phyloP scores from a whole-genome alignment of 2,888 invertebrate species.

The Perdita meconis region DNA sequence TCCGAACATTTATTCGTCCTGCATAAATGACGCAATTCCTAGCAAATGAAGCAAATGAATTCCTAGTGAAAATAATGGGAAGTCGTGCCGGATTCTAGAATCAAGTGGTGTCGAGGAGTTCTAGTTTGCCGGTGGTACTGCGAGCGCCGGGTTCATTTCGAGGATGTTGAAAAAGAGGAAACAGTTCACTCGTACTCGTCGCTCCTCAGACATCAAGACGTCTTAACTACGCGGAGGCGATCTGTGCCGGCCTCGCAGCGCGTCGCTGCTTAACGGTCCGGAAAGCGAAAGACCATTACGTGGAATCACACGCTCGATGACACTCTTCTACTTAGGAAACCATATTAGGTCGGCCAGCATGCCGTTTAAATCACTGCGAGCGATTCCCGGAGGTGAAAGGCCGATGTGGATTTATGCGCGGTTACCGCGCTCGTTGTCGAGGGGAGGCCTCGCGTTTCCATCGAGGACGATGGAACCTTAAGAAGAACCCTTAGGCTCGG shows the following conservation, averaged over 20 bases:
- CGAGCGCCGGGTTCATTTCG: neutral
- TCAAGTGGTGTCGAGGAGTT: conserved; percentile 3
- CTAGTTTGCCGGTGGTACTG: conserved; percentile 1
- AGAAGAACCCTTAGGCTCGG: neutral
- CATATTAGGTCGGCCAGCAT: conserved; percentile 67
- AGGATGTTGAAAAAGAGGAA: conserved; percentile 29
- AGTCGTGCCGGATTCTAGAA: conserved; percentile 4
- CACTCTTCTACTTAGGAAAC: conserved; percentile 75
- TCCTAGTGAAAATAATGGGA: neutral
- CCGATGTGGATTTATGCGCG: conserved; percentile 69
- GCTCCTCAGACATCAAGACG: conserved; percentile 38
- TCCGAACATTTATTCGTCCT: no score
- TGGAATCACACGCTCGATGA: conserved; percentile 76
- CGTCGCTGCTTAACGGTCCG: conserved; percentile 69
- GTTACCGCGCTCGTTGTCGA: conserved; percentile 36
- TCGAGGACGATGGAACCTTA: neutral
- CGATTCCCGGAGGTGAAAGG: conserved; percentile 63
- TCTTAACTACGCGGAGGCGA: conserved; percentile 61
- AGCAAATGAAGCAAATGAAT: neutral
- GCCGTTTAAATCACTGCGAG: conserved; percentile 68
- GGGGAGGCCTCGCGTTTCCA: conserved; percentile 29
- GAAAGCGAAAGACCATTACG: conserved; percentile 75
- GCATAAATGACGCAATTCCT: no score
- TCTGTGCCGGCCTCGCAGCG: conserved; percentile 41
- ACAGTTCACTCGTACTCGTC: no score